Evolutionary conservation across 2,113 vertebrate species (phyloP).

Genomic region (Leptosomus discolor): DNA sequence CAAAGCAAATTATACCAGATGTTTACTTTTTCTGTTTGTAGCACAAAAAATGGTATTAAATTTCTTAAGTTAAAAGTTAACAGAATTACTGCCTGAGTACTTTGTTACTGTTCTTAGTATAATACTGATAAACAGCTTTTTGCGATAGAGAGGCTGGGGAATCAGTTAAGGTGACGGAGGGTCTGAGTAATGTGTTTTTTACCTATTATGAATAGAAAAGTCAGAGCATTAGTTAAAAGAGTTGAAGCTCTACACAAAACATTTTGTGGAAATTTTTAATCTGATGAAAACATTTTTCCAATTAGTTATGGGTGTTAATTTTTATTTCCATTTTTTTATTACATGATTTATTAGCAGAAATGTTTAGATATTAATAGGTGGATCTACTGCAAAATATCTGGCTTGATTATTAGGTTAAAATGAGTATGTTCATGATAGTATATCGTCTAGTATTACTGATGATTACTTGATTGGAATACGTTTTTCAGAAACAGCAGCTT

Average conservation of each 20-base stretch:
- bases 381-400: background rate
- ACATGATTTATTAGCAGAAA: background rate
- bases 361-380: background rate
- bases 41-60: background rate
- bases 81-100: background rate
- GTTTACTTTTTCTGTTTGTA: background rate
- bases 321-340: background rate
- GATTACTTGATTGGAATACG: background rate
- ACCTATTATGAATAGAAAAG: background rate
- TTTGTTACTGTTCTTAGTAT: background rate
- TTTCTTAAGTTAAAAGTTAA: background rate
- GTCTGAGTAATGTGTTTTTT: background rate
- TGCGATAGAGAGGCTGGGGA: accelerated
- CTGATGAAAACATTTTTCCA: background rate
- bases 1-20: background rate
- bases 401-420: background rate
- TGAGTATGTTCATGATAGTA: background rate
- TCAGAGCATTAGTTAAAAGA: background rate
- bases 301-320: background rate
- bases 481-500: background rate
- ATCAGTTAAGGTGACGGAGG: background rate
- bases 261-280: background rate
- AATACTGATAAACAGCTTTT: background rate
- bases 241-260: background rate
- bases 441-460: background rate